These are phyloP conservation scores for Miltochrista miniata DNA, from an alignment of 2,888 invertebrate genomes.

Conservation along the genomic window DNA sequence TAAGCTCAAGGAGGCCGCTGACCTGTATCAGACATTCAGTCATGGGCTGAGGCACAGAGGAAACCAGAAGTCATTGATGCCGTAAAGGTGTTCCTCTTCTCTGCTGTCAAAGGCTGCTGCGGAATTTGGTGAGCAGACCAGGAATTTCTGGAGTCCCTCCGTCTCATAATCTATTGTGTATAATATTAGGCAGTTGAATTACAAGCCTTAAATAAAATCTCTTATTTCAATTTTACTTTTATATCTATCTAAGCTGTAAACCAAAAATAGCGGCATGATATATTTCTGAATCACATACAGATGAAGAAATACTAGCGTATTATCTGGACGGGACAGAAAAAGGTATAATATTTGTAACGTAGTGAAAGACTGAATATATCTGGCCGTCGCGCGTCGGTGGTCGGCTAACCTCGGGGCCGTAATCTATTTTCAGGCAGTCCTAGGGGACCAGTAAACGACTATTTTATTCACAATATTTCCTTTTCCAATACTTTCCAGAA, in stretches of 20 bases:
- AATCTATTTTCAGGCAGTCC: constrained; percentile 42
- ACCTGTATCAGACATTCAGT: no score
- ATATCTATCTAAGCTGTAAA: constrained; percentile 8
- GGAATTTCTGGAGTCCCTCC: no score
- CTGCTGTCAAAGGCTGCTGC: no score
- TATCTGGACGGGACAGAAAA: constrained; percentile 31
- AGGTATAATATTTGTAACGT: constrained; percentile 36
- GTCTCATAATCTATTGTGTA: no score
- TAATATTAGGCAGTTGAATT: no score
- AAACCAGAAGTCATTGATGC: no score
- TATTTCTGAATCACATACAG: constrained; percentile 15
- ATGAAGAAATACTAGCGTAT: constrained; percentile 28
- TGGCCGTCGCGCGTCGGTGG: constrained; percentile 29
- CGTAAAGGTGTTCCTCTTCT: no score
- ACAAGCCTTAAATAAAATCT: no score
- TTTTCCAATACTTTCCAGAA: constrained; percentile 22
- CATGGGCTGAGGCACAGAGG: no score
- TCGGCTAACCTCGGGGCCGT: constrained; percentile 30
- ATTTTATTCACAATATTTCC: constrained; percentile 38
- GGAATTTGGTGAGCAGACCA: no score
- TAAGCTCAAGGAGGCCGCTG: no score
- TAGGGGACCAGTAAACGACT: constrained; percentile 39
- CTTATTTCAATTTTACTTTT: not conserved
- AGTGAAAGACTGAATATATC: constrained; percentile 20
- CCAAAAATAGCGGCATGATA: constrained; percentile 14